These are phyloP conservation scores for Acrocephalus kingi DNA, from an alignment of 2,113 vertebrate species.

Conservation along the genomic window DNA sequence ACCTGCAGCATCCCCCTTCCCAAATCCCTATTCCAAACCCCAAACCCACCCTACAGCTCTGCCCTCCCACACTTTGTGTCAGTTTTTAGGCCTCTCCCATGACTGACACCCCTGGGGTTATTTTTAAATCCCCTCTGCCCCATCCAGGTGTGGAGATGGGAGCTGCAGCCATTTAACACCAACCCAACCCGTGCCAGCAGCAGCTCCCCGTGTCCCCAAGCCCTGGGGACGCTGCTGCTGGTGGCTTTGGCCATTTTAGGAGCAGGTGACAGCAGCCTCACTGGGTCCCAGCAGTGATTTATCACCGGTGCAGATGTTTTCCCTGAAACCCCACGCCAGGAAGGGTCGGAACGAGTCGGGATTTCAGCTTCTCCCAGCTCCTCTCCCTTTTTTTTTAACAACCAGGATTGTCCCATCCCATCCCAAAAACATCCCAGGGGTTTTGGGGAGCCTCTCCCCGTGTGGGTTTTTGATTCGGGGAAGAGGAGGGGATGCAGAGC, in stretches of 20 bases:
- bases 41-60: neutral
- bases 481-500: slow-evolving; percentile 72
- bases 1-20: too few species aligned
- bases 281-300: neutral
- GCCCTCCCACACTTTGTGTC: fast-evolving
- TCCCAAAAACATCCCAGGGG: neutral
- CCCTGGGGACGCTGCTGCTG: neutral
- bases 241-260: neutral
- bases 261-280: neutral
- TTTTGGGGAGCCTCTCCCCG: neutral
- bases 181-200: neutral
- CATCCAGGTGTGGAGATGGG: neutral
- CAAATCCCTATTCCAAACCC: too few species aligned
- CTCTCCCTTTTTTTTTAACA: neutral
- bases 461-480: neutral
- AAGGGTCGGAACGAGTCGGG: neutral
- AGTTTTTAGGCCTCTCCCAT: fast-evolving
- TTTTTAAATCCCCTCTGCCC: neutral
- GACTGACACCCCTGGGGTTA: fast-evolving
- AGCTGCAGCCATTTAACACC: too few species aligned
- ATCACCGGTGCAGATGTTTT: neutral
- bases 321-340: neutral
- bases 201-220: neutral
- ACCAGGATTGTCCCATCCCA: neutral
- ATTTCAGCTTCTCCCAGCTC: neutral